These are phyloP conservation scores for Pammene aurita DNA, from an alignment of 2,888 invertebrate genomes.

Conservation along the genomic window DNA sequence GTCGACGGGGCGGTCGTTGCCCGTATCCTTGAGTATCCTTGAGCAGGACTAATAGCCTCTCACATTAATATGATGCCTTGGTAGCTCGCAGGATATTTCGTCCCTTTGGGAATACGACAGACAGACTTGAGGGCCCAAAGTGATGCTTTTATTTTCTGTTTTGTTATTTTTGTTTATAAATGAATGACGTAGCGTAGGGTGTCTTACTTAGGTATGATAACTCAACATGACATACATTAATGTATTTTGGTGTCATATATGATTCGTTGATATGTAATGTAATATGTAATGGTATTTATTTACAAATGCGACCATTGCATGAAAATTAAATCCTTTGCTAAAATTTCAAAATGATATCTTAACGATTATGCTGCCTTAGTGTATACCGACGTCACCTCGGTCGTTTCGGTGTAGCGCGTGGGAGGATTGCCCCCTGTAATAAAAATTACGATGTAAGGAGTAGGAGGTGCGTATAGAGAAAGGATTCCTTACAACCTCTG, in stretches of 20 bases:
- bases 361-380: conserved; percentile 55
- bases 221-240: not conserved
- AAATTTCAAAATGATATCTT: conserved; percentile 44
- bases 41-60: conserved; percentile 73
- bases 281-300: not conserved
- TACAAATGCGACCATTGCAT: too few relatives aligned
- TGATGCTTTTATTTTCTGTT: not conserved
- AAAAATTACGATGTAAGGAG: conserved; percentile 48
- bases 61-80: conserved; percentile 70
- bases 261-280: too few relatives aligned
- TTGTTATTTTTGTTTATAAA: not conserved
- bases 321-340: conserved; percentile 1
- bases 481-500: conserved; percentile 65
- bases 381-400: conserved; percentile 62
- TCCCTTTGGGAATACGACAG: conserved; percentile 82
- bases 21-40: conserved; percentile 81
- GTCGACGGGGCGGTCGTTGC: conserved; percentile 65
- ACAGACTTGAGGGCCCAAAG: conserved; percentile 35
- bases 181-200: conserved; percentile 2
- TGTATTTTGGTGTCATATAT: not conserved
- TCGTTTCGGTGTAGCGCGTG: conserved; percentile 61
- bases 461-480: conserved; percentile 49
- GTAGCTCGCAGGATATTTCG: conserved; percentile 83
- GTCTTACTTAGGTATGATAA: not conserved
- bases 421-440: conserved; percentile 42